Conservation (phyloP, 2,888 invertebrate species). For the Ecdyonurus torrentis region DNA sequence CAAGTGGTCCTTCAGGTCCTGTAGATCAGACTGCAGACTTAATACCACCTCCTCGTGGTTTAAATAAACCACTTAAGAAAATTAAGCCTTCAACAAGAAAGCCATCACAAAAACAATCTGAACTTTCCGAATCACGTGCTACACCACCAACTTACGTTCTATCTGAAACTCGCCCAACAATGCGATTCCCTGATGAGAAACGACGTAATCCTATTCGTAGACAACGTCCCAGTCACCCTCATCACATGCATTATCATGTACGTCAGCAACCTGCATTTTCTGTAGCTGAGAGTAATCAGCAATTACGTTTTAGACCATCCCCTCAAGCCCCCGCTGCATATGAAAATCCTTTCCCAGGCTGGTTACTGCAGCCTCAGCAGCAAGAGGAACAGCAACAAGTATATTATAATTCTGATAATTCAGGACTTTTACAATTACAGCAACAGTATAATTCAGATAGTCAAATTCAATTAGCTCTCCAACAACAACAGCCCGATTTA, state of each 20-base stretch:
- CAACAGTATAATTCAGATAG: neutral
- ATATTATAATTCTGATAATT: neutral
- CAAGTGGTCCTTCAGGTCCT: neutral
- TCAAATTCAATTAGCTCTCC: neutral
- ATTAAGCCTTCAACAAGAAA: neutral
- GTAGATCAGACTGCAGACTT: neutral
- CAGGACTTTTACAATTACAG: neutral
- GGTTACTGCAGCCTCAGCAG: neutral
- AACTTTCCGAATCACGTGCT: neutral
- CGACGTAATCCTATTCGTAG: neutral
- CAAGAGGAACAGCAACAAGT: neutral
- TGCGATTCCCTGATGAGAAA: neutral
- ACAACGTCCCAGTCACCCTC: neutral
- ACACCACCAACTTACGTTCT: neutral
- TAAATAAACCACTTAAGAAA: neutral
- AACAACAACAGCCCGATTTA: neutral
- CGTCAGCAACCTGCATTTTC: neutral
- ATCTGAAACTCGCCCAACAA: neutral
- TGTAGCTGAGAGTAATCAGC: neutral
- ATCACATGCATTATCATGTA: neutral
- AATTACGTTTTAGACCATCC: neutral
- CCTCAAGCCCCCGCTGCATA: neutral
- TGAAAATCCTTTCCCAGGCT: neutral
- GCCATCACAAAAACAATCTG: neutral
- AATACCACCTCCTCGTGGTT: neutral